Conservation (phyloP, 2,113 vertebrate species). For the mouse (Mus musculus) region DNA sequence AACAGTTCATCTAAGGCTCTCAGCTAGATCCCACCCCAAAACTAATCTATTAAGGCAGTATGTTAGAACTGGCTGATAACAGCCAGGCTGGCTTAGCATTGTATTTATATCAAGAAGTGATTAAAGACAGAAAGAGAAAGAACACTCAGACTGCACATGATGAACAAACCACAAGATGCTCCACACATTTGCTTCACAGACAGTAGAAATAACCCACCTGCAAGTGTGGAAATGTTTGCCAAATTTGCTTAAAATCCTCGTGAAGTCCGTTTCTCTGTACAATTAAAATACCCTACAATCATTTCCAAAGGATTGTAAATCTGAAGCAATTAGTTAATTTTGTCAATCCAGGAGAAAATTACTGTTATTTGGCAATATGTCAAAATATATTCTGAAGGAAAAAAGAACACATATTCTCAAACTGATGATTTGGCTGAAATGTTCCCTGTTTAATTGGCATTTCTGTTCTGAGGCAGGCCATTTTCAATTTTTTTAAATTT, state of each 20-base stretch:
- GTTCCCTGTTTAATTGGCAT: slow-evolving; percentile 77
- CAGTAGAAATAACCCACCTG: slow-evolving; percentile 71
- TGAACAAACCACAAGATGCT: slow-evolving; percentile 69
- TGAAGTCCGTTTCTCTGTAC: not conserved
- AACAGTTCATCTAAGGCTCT: slow-evolving; percentile 36
- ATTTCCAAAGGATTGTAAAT: not conserved
- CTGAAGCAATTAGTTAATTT: slow-evolving; percentile 73
- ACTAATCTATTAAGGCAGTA: slow-evolving; percentile 72
- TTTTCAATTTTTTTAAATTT: slow-evolving; percentile 2
- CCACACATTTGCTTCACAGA: slow-evolving; percentile 66
- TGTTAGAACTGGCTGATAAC: slow-evolving; percentile 48
- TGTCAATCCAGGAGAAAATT: slow-evolving; percentile 51
- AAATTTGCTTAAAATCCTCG: slow-evolving; percentile 45
- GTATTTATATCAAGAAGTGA: slow-evolving; percentile 63
- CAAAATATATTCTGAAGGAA: slow-evolving; percentile 64
- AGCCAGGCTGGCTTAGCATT: slow-evolving; percentile 59
- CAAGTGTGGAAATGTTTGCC: slow-evolving; percentile 64
- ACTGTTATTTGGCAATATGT: slow-evolving; percentile 75
- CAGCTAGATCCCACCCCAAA: slow-evolving; percentile 62
- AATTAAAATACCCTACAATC: not conserved
- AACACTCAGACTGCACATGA: slow-evolving; percentile 54
- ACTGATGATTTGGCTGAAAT: slow-evolving; percentile 78
- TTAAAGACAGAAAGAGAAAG: slow-evolving; percentile 72
- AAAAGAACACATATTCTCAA: slow-evolving; percentile 43
- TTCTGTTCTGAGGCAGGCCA: slow-evolving; percentile 69